These are phyloP conservation scores for Avahi laniger DNA, from an alignment of 2,797 vertebrate species.

Conservation along the genomic window DNA sequence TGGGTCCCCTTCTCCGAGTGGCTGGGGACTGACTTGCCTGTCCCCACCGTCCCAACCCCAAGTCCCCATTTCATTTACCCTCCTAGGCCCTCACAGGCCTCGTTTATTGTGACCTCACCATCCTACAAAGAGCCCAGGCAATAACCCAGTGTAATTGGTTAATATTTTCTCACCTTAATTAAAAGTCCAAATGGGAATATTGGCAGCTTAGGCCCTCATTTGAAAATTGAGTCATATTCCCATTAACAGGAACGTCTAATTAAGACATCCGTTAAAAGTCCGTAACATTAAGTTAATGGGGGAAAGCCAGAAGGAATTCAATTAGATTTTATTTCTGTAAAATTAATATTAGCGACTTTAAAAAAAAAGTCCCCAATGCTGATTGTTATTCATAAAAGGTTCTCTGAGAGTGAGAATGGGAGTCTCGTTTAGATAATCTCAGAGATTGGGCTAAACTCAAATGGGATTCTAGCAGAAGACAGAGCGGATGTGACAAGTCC, in stretches of 20 bases:
- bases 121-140: conserved; percentile 36
- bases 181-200: conserved; percentile 79
- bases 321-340: conserved; percentile 78
- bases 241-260: conserved; percentile 83
- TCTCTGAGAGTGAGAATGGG: conserved; percentile 55
- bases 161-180: conserved; percentile 77
- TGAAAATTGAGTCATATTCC: conserved; percentile 79
- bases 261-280: conserved; percentile 84
- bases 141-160: conserved; percentile 48
- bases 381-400: conserved; percentile 57
- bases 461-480: background rate
- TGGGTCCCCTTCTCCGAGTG: background rate
- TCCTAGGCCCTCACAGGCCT: background rate
- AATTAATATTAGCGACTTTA: conserved; percentile 80
- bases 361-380: conserved; percentile 62
- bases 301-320: conserved; percentile 72
- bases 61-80: background rate
- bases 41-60: rapidly evolving
- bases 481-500: rapidly evolving
- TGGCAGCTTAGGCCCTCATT: conserved; percentile 66
- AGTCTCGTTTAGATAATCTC: conserved; percentile 5
- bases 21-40: background rate
- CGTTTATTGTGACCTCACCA: conserved; percentile 37
- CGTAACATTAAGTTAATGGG: conserved; percentile 81
- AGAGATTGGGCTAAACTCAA: background rate